Percentiles rank a stretch among this genome's conserved stretches.
Evolutionary conservation across 2,888 invertebrate genomes (phyloP).

Genomic region (Xestobium rufovillosum): DNA sequence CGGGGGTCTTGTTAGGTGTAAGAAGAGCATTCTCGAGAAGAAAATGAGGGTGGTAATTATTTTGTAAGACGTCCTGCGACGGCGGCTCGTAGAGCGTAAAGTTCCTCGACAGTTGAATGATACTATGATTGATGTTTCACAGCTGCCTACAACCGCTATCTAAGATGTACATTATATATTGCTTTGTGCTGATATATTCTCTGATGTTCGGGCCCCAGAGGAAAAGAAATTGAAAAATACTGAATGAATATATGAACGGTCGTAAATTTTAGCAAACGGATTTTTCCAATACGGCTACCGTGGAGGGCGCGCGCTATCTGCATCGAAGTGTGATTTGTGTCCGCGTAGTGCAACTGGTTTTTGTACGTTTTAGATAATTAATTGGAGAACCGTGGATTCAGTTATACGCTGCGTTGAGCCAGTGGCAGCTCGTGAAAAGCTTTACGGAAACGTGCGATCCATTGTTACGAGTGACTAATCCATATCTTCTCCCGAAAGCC

Average conservation of each 20-base stretch:
- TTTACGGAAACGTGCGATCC: too few relatives aligned
- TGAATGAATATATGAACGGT: constrained; percentile 38
- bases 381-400: constrained; percentile 34
- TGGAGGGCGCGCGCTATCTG: constrained; percentile 32
- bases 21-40: too few relatives aligned
- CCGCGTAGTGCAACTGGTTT: constrained; percentile 30
- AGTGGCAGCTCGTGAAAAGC: too few relatives aligned
- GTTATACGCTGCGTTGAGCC: constrained; percentile 29
- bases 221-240: constrained; percentile 36
- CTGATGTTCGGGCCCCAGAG: constrained; percentile 23
- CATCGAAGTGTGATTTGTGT: constrained; percentile 35
- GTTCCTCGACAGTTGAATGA: constrained; percentile 23
- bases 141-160: constrained; percentile 30
- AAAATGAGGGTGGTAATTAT: constrained; percentile 1
- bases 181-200: constrained; percentile 35
- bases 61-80: not conserved
- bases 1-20: too few relatives aligned
- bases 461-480: too few relatives aligned
- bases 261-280: constrained; percentile 34
- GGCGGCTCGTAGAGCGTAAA: not conserved
- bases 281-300: constrained; percentile 36
- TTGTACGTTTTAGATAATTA: constrained; percentile 32
- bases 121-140: constrained; percentile 34
- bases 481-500: too few relatives aligned
- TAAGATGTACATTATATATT: constrained; percentile 35